These are phyloP conservation scores for Sceloporus undulatus DNA, from an alignment of 2,113 vertebrate species.

Conservation along the genomic window DNA sequence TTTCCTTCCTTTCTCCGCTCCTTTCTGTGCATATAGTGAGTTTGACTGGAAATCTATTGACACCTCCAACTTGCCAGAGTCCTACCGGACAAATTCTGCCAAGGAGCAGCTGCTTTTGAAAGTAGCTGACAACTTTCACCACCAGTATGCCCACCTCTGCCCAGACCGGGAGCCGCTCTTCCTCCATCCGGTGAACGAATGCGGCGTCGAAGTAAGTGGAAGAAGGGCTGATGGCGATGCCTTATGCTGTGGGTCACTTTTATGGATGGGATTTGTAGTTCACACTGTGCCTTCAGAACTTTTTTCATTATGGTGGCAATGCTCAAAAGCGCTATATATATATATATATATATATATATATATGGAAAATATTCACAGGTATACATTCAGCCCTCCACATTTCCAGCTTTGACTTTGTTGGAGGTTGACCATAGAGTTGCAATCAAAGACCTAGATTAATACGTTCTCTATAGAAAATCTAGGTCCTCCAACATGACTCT, in stretches of 20 bases:
- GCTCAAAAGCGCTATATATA: too few relatives aligned
- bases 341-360: too few relatives aligned
- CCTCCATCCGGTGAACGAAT: constrained; percentile 87
- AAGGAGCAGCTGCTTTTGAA: constrained; percentile 80
- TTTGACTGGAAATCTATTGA: constrained; percentile 67
- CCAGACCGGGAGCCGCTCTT: constrained; percentile 87
- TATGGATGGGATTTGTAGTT: not conserved
- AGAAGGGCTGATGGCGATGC: not conserved
- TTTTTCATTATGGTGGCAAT: too few relatives aligned
- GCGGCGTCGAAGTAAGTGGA: constrained; percentile 80
- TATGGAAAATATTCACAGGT: too few relatives aligned
- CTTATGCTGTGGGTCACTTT: not conserved
- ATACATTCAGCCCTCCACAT: too few relatives aligned
- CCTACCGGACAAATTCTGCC: constrained; percentile 82
- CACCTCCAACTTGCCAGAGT: constrained; percentile 71
- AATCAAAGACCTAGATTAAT: too few relatives aligned
- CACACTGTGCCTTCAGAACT: too few relatives aligned
- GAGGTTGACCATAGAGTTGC: too few relatives aligned
- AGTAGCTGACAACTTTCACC: constrained; percentile 82
- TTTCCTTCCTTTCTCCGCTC: not conserved
- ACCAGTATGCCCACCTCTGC: constrained; percentile 84
- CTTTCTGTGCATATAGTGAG: constrained; percentile 59
- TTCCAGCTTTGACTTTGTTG: too few relatives aligned
- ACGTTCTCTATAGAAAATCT: too few relatives aligned
- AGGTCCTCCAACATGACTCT: too few relatives aligned